Percentiles rank a stretch among this genome's conserved stretches.
Conservation (phyloP, 1,140 invertebrate genomes). For the Atta texana region DNA sequence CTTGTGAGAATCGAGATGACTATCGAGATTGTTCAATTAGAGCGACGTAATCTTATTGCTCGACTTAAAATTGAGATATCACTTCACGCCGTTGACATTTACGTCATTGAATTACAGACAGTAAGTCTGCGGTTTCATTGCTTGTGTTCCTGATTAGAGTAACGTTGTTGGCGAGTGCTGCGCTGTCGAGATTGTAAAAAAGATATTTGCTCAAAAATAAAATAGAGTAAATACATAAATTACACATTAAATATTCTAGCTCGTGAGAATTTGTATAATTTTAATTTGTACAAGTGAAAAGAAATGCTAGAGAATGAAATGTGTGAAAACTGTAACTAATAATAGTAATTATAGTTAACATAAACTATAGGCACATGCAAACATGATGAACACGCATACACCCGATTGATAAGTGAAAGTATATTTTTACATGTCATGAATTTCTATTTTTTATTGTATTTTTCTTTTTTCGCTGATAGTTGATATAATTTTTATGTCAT, state of each 20-base stretch:
- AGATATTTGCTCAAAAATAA: neutral
- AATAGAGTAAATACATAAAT: conserved; percentile 17
- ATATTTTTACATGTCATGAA: conserved; percentile 24
- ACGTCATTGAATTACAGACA: neutral
- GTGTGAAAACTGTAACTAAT: conserved; percentile 9
- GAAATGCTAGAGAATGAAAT: neutral
- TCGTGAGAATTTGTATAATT: neutral
- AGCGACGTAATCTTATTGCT: neutral
- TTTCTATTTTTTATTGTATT: conserved; percentile 17
- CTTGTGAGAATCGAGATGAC: conserved; percentile 10
- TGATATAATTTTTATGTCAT: neutral
- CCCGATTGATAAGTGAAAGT: conserved; percentile 62
- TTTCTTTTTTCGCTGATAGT: neutral
- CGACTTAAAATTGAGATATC: neutral
- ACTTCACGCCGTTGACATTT: conserved; percentile 14
- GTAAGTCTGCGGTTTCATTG: conserved; percentile 23
- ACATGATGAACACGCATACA: conserved; percentile 9
- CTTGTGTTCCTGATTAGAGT: neutral
- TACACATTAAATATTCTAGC: neutral
- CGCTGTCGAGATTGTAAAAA: neutral
- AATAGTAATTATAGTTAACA: neutral
- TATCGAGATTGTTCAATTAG: conserved; percentile 60
- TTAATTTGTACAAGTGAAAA: neutral
- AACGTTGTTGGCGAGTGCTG: neutral
- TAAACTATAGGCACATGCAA: conserved; percentile 42